Percentiles rank a stretch among this genome's conserved stretches.
phyloP scores from a whole-genome alignment of 2,888 invertebrate species.

The Meliscaeva auricollis region DNA sequence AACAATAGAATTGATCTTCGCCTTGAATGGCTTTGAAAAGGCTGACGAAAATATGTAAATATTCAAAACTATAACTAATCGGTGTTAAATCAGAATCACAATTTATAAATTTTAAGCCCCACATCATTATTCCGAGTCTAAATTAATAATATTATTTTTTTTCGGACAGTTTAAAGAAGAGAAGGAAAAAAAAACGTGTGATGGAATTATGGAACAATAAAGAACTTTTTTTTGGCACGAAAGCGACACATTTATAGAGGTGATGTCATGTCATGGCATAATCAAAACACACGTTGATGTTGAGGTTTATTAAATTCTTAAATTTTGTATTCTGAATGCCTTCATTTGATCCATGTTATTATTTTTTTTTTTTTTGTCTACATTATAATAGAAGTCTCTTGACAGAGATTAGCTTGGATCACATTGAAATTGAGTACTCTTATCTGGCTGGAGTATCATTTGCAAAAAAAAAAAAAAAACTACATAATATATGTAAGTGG shows the following conservation, averaged over 20 bases:
- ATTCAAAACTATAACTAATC: neutral
- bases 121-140: conserved; percentile 25
- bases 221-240: conserved; percentile 30
- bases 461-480: no score
- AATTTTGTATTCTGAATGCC: conserved; percentile 1
- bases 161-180: conserved; percentile 2
- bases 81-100: conserved; percentile 1
- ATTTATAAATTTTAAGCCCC: neutral
- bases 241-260: conserved; percentile 33
- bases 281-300: conserved; percentile 29
- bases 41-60: neutral
- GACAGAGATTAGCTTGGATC: conserved; percentile 5
- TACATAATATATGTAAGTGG: conserved; percentile 10
- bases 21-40: conserved; percentile 21
- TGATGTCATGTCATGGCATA: conserved; percentile 49
- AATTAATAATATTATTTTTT: conserved; percentile 36
- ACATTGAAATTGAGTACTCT: conserved; percentile 2
- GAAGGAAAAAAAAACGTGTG: neutral
- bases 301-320: neutral
- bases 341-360: conserved; percentile 25
- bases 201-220: conserved; percentile 32
- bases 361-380: neutral
- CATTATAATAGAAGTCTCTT: neutral
- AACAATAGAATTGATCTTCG: conserved; percentile 35
- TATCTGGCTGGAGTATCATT: conserved; percentile 26